A percentile compares a stretch with the other conserved stretches of the same genome.
phyloP scores from a whole-genome alignment of 2,113 vertebrate species.

The Corythornis vintsioides region DNA sequence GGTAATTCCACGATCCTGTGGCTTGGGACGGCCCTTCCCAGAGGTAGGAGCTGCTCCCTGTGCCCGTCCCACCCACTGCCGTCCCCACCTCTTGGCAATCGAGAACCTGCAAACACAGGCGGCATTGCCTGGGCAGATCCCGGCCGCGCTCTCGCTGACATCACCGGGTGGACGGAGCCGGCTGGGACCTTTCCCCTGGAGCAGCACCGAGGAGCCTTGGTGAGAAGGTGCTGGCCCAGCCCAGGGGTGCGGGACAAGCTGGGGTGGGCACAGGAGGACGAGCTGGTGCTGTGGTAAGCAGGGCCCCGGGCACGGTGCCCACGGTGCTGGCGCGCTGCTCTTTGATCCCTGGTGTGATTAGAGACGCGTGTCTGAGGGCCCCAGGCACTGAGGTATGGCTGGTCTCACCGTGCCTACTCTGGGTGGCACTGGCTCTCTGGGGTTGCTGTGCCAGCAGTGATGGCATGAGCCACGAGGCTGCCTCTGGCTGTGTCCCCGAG shows the following conservation, averaged over 20 bases:
- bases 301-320: accelerated
- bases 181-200: background rate
- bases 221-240: background rate
- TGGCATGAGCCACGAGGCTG: background rate
- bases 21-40: background rate
- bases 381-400: accelerated
- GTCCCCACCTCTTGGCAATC: background rate
- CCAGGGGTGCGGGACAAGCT: accelerated
- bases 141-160: background rate
- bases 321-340: accelerated
- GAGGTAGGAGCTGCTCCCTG: background rate
- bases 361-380: background rate
- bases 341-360: background rate
- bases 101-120: background rate
- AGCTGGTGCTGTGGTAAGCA: accelerated
- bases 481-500: background rate
- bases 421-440: accelerated
- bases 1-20: background rate
- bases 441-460: background rate
- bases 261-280: accelerated
- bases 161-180: background rate
- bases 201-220: background rate
- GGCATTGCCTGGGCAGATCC: background rate
- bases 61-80: accelerated
- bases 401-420: accelerated